Evolutionary conservation across 1,140 invertebrate genomes (phyloP).

Genomic region (Chlorops oryzae): DNA sequence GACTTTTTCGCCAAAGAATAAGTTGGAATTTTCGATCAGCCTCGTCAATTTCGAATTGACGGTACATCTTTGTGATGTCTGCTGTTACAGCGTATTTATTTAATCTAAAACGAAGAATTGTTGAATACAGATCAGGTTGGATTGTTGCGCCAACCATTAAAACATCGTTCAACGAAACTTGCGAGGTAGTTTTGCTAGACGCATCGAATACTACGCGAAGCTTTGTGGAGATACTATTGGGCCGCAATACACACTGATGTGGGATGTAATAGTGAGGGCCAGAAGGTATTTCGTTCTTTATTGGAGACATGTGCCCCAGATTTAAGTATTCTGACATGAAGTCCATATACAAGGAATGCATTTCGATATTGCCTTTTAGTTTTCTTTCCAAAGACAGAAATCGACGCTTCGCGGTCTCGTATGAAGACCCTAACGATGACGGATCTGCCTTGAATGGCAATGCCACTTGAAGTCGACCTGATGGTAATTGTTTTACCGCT

Average conservation of each 20-base stretch:
- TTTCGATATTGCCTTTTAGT: conserved; percentile 24
- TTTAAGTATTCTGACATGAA: conserved; percentile 38
- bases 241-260: conserved; percentile 7
- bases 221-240: conserved; percentile 16
- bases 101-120: conserved; percentile 44
- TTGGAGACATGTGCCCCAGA: conserved; percentile 38
- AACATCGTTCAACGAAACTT: conserved; percentile 20
- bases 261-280: conserved; percentile 26
- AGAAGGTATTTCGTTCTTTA: conserved; percentile 23
- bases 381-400: conserved; percentile 31
- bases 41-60: conserved; percentile 23
- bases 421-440: conserved; percentile 31
- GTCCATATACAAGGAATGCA: conserved; percentile 16
- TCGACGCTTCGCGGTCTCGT: conserved; percentile 22
- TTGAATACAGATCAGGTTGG: conserved; percentile 24
- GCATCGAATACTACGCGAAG: conserved; percentile 11
- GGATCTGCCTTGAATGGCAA: conserved; percentile 19
- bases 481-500: conserved; percentile 1
- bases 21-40: conserved; percentile 30
- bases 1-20: conserved; percentile 38
- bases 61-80: conserved; percentile 36
- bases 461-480: conserved; percentile 20
- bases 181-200: conserved; percentile 9
- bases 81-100: conserved; percentile 22
- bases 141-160: conserved; percentile 14